A percentile compares a stretch with the other conserved stretches of the same genome.
Evolutionary conservation across 2,888 invertebrate genomes (phyloP).

Genomic region (Dichetophora obliterata): DNA sequence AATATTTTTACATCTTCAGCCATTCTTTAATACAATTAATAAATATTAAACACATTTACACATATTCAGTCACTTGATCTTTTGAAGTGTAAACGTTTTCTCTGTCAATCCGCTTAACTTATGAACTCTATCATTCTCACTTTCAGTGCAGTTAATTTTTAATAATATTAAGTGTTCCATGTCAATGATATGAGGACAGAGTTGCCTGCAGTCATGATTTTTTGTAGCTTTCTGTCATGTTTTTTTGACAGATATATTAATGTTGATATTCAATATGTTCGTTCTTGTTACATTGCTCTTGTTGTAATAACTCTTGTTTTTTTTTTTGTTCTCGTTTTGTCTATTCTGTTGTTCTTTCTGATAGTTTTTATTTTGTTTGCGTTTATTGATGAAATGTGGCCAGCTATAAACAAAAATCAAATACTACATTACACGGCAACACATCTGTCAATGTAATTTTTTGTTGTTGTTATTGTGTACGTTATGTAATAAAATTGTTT

Average conservation of each 20-base stretch:
- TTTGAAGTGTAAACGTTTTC: neutral
- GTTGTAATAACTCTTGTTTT: neutral
- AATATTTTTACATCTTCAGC: too few relatives aligned
- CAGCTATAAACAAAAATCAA: neutral
- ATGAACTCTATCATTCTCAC: constrained; percentile 16
- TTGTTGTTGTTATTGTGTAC: neutral
- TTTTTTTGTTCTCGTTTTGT: neutral
- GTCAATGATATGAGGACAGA: neutral
- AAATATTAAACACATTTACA: neutral
- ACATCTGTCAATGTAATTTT: neutral
- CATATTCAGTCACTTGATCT: neutral
- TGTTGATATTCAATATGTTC: constrained; percentile 8
- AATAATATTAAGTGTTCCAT: neutral
- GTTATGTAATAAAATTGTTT: neutral
- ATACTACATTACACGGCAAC: neutral
- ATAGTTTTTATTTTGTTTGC: constrained; percentile 15
- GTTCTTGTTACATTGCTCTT: neutral
- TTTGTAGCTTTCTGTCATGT: constrained; percentile 17
- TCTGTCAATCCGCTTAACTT: constrained; percentile 14
- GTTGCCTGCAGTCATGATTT: neutral
- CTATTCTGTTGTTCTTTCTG: neutral
- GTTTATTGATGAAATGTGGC: constrained; percentile 23
- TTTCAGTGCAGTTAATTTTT: constrained; percentile 29
- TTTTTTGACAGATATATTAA: constrained; percentile 35
- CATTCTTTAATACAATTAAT: neutral